Evolutionary conservation across 1,140 invertebrate species (phyloP), one percentile per base, ranked within the genome.

Genomic region (Chelonus insularis): DNA sequence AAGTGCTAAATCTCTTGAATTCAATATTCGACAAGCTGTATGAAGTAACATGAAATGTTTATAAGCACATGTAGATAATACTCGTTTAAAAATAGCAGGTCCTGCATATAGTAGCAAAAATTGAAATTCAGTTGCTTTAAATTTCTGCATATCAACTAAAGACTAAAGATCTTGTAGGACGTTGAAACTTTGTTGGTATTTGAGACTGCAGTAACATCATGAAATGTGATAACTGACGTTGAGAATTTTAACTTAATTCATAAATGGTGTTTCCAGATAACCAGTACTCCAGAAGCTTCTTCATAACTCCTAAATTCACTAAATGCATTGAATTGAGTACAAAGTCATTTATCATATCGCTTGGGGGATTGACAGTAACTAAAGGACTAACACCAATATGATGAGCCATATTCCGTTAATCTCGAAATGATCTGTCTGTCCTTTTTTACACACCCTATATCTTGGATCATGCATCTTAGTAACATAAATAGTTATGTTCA

Each of bases 1-100:
- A 8, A 61, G 4, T 25, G 58, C 37, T 23, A 23, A 8, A 18
- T 59, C 21, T 9, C 63, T 60, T 39, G 62, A 62, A 12, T 55
- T 57, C 48, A 70, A 64, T 34, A 68, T 59, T 45, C 66, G 41
- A 29, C 57, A 52, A 6, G 60, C 52, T 8, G 52, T 55, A 34
- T 67, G 65, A 14, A 69, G 54, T n/a, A 69, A 47, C 12, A 69
- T 14, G 39, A 69, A 66, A 50, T 69, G 63, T 16, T 55, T 50
- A 48, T 60, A 68, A n/a, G 66, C 18, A 32, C 60, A 43, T 8
- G 34, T 1, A 16, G 54, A n/a, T 11, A 70, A 56, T 14, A 63
- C 12, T 16, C 63, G 36, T 45, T 61, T 63, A 1, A 68, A 56
- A 34, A 66, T 25, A 2, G 68, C 37, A 29, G 65, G 67, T 8